Conservation (phyloP, 2,113 vertebrate species). For the Hippocampus mohnikei region DNA sequence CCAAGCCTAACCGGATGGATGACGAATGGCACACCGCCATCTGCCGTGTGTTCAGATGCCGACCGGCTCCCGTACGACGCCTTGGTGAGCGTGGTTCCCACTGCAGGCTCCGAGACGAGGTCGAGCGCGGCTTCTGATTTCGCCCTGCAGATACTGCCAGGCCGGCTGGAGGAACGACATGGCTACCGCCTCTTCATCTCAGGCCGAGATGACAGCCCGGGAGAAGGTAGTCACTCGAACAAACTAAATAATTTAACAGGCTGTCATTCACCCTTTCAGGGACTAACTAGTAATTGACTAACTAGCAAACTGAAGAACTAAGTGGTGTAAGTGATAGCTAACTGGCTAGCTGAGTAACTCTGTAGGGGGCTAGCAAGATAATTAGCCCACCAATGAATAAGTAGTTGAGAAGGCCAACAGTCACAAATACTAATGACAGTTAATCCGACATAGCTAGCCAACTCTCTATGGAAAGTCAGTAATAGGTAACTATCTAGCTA, state of each 20-base stretch:
- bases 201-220: slow-evolving; percentile 82
- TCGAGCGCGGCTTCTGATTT: slow-evolving; percentile 43
- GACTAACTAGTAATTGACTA: not conserved
- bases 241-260: not conserved
- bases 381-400: not conserved
- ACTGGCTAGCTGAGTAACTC: not conserved
- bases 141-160: slow-evolving; percentile 71
- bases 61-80: slow-evolving; percentile 71
- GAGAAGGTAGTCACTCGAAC: slow-evolving; percentile 76
- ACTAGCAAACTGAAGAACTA: not conserved
- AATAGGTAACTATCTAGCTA: not conserved
- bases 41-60: slow-evolving; percentile 22
- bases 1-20: too few relatives aligned
- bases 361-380: not conserved
- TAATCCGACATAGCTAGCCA: not conserved
- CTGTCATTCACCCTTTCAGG: not conserved
- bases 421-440: too few relatives aligned
- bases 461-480: not conserved
- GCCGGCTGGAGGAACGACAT: slow-evolving; percentile 78
- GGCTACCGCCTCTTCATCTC: slow-evolving; percentile 84
- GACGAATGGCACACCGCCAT: not conserved
- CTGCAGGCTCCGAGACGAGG: not conserved
- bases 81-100: slow-evolving; percentile 61
- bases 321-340: not conserved
- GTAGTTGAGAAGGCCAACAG: not conserved